These are phyloP conservation scores for Rhinolophus sinicus DNA, from an alignment of 2,113 vertebrate species.

Conservation along the genomic window DNA sequence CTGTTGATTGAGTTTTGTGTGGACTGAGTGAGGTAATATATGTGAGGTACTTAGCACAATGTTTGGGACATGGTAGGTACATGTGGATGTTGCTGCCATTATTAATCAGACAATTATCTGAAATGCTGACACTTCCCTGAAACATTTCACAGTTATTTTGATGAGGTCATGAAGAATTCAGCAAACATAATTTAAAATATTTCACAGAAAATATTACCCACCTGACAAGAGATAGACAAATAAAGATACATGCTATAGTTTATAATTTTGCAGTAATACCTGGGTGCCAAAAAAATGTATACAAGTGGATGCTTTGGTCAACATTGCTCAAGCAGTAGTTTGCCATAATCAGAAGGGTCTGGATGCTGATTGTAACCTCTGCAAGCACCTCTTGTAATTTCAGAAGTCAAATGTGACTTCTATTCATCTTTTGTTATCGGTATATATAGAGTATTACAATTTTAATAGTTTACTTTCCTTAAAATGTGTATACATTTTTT, in stretches of 20 bases:
- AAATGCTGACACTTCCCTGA: not conserved
- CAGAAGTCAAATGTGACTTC: no score
- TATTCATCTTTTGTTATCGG: no score
- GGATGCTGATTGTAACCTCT: no score
- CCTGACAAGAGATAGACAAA: not conserved
- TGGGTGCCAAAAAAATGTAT: not conserved
- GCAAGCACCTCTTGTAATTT: no score
- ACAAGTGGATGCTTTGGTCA: no score
- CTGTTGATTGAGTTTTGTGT: not conserved
- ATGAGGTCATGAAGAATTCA: not conserved
- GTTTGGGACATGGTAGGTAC: not conserved
- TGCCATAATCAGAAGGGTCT: no score
- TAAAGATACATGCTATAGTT: not conserved
- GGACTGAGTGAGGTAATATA: not conserved
- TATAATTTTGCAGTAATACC: not conserved
- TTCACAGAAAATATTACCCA: not conserved
- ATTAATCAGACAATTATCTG: not conserved
- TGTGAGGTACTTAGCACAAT: not conserved
- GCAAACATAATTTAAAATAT: not conserved
- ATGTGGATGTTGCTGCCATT: not conserved
- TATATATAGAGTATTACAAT: no score
- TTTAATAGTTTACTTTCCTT: no score
- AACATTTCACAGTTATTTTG: not conserved
- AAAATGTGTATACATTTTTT: no score
- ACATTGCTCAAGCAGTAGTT: no score